Evolutionary conservation across 2,113 vertebrate species (phyloP), one percentile per base, ranked within the genome.

Genomic region (Hydropotes inermis): DNA sequence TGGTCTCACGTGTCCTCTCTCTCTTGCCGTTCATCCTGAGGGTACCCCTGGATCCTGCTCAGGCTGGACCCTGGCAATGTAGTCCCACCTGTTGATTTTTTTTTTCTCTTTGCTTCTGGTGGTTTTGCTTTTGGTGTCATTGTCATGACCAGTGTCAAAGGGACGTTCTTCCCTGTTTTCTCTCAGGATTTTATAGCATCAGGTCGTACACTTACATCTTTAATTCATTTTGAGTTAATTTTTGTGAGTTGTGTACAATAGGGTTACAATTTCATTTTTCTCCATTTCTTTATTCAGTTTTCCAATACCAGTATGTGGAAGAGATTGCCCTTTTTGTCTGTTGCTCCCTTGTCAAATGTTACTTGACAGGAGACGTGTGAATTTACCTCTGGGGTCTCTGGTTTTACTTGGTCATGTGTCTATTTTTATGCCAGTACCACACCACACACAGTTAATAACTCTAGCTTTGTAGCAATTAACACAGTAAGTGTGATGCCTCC

Each of bases 141-240:
- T 30, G 76, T 43, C 76, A 11, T 11, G 28, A 79, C 45, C 28
- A 27, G 10, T 50, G 76, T 33, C 36, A 28, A 79, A 45, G 39
- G 25, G 74, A 15, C 43, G 45, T 11, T 50, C 76, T 79, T 50
- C 76, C 76, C 76, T 50, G 39, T 50, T 50, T 79, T 79, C 76
- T 45, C 39, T 30, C 28, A 79, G 76, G 76, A 50, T 50, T 79
- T 33, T 79, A 14, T 33, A 47, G 23, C 43, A 47, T 47, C 27
- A 0, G 45, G 45, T 79, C 0, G 0, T 30, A 79, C 16, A 47
- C 28, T 47, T 47, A 50, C 45, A 30, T 17, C 27, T 50, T 50
- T 50, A 79, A 79, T 50, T 47, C 76, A 19, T 30, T 79, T 79
- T 30, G 43, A 33, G 28, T 50, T 50, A 30, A 16, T 79, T 50